These are phyloP conservation scores for Syncerus caffer DNA, from an alignment of 2,797 vertebrate species.

Conservation along the genomic window DNA sequence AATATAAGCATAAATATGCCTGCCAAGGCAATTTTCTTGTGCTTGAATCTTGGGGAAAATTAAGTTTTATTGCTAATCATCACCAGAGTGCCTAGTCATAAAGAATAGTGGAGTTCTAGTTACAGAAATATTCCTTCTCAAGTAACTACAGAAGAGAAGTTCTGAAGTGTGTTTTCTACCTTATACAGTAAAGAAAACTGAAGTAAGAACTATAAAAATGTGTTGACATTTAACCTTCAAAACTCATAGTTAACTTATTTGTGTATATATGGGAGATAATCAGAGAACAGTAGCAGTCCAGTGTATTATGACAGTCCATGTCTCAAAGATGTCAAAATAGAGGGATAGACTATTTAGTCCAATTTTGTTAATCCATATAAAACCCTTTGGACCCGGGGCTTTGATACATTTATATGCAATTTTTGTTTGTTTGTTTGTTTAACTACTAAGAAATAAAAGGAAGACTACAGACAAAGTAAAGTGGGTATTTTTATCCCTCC, in stretches of 20 bases:
- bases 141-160: neutral
- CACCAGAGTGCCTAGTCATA: neutral
- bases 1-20: neutral
- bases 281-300: neutral
- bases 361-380: neutral
- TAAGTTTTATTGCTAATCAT: neutral
- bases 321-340: neutral
- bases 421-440: neutral
- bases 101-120: neutral
- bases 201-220: neutral
- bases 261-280: neutral
- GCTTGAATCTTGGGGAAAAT: neutral
- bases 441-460: neutral
- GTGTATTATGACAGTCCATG: neutral
- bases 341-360: neutral
- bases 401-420: neutral
- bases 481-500: neutral
- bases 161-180: neutral
- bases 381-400: neutral
- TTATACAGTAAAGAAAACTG: neutral
- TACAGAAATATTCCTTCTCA: neutral
- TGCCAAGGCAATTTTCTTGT: neutral
- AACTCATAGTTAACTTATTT: conserved; percentile 7
- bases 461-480: neutral
- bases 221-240: neutral